Conservation (phyloP, 2,888 invertebrate species). For the Ennomos erosarius region DNA sequence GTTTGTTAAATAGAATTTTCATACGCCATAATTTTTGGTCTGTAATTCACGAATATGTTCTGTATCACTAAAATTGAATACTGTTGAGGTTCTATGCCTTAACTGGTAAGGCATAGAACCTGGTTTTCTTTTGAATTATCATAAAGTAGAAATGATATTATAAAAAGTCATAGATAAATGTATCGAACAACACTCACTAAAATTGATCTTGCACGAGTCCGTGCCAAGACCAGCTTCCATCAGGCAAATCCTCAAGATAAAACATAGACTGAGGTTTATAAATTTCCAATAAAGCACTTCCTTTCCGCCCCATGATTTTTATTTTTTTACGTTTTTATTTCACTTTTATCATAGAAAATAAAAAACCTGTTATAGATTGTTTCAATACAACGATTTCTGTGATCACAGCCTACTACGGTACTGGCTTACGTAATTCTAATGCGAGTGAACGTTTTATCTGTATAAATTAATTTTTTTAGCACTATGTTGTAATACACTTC, state of each 20-base stretch:
- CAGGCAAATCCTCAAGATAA: slow-evolving; percentile 12
- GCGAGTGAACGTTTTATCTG: background rate
- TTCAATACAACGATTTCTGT: too few relatives aligned
- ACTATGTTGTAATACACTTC: slow-evolving; percentile 14
- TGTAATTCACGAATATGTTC: too few relatives aligned
- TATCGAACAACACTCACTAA: slow-evolving; percentile 1
- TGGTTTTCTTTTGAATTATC: too few relatives aligned
- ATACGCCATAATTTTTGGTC: too few relatives aligned
- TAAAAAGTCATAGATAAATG: background rate
- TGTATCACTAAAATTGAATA: too few relatives aligned
- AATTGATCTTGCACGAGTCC: slow-evolving; percentile 3
- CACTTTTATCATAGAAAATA: background rate
- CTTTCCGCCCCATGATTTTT: slow-evolving; percentile 4
- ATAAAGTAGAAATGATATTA: too few relatives aligned
- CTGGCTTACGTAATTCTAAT: too few relatives aligned
- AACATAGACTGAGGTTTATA: slow-evolving; percentile 15
- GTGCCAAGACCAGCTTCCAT: slow-evolving; percentile 23
- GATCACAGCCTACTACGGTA: background rate
- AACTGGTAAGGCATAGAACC: too few relatives aligned
- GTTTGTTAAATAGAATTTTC: too few relatives aligned
- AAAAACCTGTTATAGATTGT: too few relatives aligned
- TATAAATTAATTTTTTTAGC: slow-evolving; percentile 1
- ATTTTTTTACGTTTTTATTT: background rate
- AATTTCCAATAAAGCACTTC: slow-evolving; percentile 12
- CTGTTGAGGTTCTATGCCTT: too few relatives aligned